Evolutionary conservation across 1,140 invertebrate species (phyloP).

Genomic region (Drosophila saltans): DNA sequence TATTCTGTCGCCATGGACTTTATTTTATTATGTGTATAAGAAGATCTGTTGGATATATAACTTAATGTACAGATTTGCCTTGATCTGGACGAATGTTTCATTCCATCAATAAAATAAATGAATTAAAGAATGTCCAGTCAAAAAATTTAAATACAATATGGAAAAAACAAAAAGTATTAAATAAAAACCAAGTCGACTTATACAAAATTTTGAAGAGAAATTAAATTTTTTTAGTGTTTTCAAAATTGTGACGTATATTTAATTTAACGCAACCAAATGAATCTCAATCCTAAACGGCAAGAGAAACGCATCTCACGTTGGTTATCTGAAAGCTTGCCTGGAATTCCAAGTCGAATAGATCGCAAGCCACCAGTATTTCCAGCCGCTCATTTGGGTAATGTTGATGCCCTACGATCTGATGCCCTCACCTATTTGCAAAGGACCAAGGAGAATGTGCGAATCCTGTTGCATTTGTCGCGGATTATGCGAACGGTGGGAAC

Average conservation of each 20-base stretch:
- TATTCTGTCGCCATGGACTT: too few relatives aligned
- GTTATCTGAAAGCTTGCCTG: not conserved
- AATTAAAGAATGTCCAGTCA: too few relatives aligned
- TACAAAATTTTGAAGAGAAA: not conserved
- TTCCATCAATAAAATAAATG: too few relatives aligned
- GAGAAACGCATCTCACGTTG: not conserved
- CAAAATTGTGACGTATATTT: not conserved
- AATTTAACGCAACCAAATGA: not conserved
- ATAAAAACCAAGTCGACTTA: not conserved
- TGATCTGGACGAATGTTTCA: too few relatives aligned
- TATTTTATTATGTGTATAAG: too few relatives aligned
- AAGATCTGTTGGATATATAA: too few relatives aligned
- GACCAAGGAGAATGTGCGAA: conserved; percentile 25
- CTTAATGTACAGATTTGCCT: too few relatives aligned
- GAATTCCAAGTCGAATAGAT: not conserved
- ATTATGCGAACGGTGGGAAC: conserved; percentile 18
- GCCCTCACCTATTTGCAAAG: conserved; percentile 25
- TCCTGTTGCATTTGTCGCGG: conserved; percentile 20
- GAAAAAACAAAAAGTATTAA: not conserved
- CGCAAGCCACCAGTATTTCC: not conserved
- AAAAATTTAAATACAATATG: not conserved
- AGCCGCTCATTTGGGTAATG: not conserved
- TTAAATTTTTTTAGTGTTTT: not conserved
- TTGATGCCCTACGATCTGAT: conserved; percentile 3
- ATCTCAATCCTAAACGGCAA: not conserved